Evolutionary conservation across 1,140 invertebrate genomes (phyloP).

Genomic region (Heliconius hewitsoni): DNA sequence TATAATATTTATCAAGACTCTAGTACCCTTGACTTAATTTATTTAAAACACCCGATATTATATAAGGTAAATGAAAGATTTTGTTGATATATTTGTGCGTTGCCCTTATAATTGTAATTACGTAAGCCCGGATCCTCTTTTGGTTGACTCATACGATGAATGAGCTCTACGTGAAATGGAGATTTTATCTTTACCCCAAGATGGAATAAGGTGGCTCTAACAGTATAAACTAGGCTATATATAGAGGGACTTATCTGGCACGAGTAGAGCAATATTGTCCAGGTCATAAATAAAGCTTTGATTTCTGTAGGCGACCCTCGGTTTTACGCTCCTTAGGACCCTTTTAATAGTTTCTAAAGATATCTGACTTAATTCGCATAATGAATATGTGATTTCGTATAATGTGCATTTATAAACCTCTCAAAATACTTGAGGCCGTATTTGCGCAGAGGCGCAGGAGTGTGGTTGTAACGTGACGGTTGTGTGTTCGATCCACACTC

Average conservation of each 20-base stretch:
- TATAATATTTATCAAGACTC: background rate
- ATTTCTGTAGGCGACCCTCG: constrained; percentile 73
- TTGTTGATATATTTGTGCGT: constrained; percentile 51
- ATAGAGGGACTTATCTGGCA: constrained; percentile 67
- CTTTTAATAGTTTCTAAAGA: constrained; percentile 71
- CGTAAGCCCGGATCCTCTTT: constrained; percentile 49
- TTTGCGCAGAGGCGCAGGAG: too few species aligned
- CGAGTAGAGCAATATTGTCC: constrained; percentile 61
- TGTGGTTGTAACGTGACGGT: too few species aligned
- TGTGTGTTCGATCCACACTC: too few species aligned
- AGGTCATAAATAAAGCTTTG: constrained; percentile 79
- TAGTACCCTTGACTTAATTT: background rate
- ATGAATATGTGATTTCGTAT: constrained; percentile 63
- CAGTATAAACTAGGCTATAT: constrained; percentile 67
- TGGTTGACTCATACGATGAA: constrained; percentile 70
- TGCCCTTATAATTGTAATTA: constrained; percentile 65
- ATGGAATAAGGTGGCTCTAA: constrained; percentile 70
- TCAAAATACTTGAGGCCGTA: too few species aligned
- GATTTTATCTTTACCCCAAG: constrained; percentile 72
- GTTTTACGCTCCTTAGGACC: constrained; percentile 60
- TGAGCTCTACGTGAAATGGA: constrained; percentile 73
- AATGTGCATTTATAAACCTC: constrained; percentile 41
- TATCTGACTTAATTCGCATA: constrained; percentile 67
- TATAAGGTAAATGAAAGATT: constrained; percentile 41
- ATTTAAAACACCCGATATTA: background rate